phyloP scores from a whole-genome alignment of 2,888 invertebrate genomes.

The Parnassius glacialis region DNA sequence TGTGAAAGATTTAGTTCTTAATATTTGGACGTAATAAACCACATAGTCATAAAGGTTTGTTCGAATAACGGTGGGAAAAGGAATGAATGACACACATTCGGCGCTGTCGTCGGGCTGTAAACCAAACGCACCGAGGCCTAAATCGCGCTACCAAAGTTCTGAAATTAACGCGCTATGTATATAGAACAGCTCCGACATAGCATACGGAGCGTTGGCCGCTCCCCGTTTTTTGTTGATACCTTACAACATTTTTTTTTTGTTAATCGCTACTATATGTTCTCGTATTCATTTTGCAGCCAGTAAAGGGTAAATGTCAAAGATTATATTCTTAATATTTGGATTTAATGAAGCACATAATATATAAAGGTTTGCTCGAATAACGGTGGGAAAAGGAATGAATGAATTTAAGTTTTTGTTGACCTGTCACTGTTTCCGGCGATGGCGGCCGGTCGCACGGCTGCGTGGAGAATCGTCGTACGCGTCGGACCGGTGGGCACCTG shows the following conservation, averaged over 20 bases:
- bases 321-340: constrained; percentile 25
- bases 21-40: constrained; percentile 32
- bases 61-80: constrained; percentile 53
- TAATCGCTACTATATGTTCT: no score
- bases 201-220: no score
- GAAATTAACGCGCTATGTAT: no score
- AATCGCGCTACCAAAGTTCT: no score
- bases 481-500: constrained; percentile 61
- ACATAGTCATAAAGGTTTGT: constrained; percentile 56
- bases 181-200: no score
- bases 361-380: constrained; percentile 58
- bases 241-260: no score
- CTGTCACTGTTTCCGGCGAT: constrained; percentile 76
- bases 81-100: constrained; percentile 67
- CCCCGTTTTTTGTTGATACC: no score
- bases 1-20: constrained; percentile 17
- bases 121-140: no score
- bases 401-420: constrained; percentile 76
- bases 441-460: constrained; percentile 56
- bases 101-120: no score
- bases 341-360: constrained; percentile 37
- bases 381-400: constrained; percentile 67
- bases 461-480: constrained; percentile 78
- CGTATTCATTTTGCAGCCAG: no score
- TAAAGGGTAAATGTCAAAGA: constrained; percentile 13